Evolutionary conservation across 2,797 vertebrate species (phyloP).

Genomic region (Malurus splendens): DNA sequence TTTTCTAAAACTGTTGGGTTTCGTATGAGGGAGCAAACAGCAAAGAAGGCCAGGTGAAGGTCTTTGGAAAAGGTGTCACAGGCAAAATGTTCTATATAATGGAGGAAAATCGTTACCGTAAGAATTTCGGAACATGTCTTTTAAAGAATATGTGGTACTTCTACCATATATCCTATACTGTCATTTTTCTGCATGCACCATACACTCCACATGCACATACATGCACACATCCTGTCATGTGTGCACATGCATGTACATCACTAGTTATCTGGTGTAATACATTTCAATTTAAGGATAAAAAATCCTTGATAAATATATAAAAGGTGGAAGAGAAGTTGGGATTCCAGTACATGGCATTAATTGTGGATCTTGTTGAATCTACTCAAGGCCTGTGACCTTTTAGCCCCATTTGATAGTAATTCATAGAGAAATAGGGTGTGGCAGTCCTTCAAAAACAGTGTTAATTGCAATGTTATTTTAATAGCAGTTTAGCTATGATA

Average conservation of each 20-base stretch:
- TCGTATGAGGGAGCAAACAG: background rate
- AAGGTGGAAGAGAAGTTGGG: background rate
- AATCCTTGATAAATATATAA: background rate
- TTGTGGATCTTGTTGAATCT: background rate
- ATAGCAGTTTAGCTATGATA: background rate
- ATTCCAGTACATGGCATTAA: background rate
- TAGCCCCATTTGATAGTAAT: background rate
- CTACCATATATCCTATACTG: background rate
- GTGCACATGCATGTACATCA: no score
- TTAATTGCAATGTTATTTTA: background rate
- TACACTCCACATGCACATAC: background rate
- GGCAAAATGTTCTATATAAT: background rate
- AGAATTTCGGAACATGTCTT: background rate
- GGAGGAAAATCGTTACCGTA: background rate
- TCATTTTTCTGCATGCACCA: background rate
- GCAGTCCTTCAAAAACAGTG: background rate
- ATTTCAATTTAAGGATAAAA: background rate
- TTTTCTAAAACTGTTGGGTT: background rate
- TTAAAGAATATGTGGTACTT: background rate
- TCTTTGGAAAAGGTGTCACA: background rate
- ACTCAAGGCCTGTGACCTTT: background rate
- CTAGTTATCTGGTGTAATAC: no score
- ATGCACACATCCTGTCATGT: background rate
- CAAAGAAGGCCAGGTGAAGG: background rate
- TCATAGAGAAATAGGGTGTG: background rate